Conservation (phyloP, 2,797 vertebrate species). For the Agapornis canus region DNA sequence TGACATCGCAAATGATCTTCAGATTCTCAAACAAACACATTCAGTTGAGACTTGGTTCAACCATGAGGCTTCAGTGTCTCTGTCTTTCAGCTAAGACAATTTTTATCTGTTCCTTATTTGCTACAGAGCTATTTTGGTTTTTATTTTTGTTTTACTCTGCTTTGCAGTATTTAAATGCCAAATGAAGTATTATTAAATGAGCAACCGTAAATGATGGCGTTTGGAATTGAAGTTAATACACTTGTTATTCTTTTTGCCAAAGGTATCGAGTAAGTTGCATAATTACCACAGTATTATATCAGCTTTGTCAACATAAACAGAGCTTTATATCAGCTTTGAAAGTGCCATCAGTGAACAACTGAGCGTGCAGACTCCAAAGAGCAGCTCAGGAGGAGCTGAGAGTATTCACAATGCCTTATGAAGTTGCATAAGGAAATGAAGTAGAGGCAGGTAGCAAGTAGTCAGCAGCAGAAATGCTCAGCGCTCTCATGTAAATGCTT, state of each 20-base stretch:
- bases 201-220: constrained; percentile 10
- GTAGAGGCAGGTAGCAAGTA: background rate
- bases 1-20: constrained; percentile 19
- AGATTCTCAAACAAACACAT: background rate
- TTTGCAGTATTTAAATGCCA: constrained; percentile 37
- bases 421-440: constrained; percentile 29
- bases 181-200: constrained; percentile 43
- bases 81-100: background rate
- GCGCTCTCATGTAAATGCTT: background rate
- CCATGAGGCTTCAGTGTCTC: background rate
- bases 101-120: background rate
- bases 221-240: background rate
- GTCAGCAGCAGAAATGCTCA: constrained; percentile 32
- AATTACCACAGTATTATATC: constrained; percentile 41
- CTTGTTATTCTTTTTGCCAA: constrained; percentile 52
- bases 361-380: background rate
- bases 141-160: constrained; percentile 17
- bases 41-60: background rate
- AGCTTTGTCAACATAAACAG: constrained; percentile 40
- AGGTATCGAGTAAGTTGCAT: constrained; percentile 65
- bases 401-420: background rate
- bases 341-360: constrained; percentile 13
- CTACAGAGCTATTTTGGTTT: background rate
- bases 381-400: constrained; percentile 12
- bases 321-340: constrained; percentile 23